phyloP scores from a whole-genome alignment of 2,113 vertebrate genomes.

The Zeus faber region DNA sequence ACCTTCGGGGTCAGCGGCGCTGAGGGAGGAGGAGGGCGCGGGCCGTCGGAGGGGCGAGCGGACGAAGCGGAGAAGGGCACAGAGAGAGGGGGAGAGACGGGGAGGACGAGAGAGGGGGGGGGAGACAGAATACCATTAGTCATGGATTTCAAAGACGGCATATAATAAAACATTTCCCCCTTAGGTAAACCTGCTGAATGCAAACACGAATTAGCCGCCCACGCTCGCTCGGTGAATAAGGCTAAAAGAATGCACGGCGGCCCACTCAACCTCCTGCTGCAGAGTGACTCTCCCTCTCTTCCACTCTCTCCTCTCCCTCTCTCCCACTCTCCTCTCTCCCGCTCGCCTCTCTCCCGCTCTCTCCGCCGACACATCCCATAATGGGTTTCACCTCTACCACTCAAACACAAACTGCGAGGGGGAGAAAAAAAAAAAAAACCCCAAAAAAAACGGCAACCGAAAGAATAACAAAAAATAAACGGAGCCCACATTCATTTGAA shows the following conservation, averaged over 20 bases:
- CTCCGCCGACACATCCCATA: constrained; percentile 60
- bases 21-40: neutral
- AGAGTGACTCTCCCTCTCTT: constrained; percentile 43
- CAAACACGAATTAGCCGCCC: constrained; percentile 79
- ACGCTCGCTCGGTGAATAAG: constrained; percentile 74
- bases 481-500: constrained; percentile 45
- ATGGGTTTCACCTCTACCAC: constrained; percentile 69
- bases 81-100: constrained; percentile 29
- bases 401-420: constrained; percentile 29
- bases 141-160: constrained; percentile 76
- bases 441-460: constrained; percentile 24
- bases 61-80: constrained; percentile 11
- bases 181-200: constrained; percentile 79
- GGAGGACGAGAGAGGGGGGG: constrained; percentile 12
- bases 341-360: no score
- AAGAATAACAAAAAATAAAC: constrained; percentile 12
- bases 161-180: constrained; percentile 78
- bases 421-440: constrained; percentile 15
- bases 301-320: neutral
- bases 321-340: constrained; percentile 33
- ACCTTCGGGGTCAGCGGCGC: no score
- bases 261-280: constrained; percentile 69
- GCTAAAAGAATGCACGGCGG: constrained; percentile 74
- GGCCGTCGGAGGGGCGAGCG: constrained; percentile 10
- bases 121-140: constrained; percentile 70